Percentiles rank a stretch among this genome's conserved stretches.
phyloP scores from a whole-genome alignment of 2,888 invertebrate species.

The Strigamia transsilvanica region DNA sequence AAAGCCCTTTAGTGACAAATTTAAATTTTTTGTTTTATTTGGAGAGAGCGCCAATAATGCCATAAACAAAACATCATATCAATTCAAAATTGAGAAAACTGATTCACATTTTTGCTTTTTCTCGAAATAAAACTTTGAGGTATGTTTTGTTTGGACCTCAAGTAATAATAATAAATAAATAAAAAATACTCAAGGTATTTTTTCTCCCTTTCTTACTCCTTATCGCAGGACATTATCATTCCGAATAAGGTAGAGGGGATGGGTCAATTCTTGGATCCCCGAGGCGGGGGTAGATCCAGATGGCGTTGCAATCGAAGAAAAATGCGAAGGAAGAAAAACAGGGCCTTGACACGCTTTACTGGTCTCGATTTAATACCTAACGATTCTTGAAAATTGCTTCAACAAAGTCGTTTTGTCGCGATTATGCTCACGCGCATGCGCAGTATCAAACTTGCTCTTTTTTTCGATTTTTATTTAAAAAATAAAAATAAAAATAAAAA shows the following conservation, averaged over 20 bases:
- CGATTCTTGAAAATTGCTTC: conserved; percentile 38
- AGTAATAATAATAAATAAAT: background rate
- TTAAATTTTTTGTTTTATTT: no score
- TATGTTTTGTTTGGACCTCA: background rate
- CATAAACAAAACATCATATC: no score
- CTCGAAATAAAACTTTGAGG: background rate
- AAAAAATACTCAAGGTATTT: conserved; percentile 11
- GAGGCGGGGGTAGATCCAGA: conserved; percentile 46
- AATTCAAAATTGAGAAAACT: no score
- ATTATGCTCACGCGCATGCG: background rate
- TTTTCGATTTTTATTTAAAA: no score
- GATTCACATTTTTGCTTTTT: no score
- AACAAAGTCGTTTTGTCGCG: conserved; percentile 38
- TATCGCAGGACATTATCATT: conserved; percentile 21
- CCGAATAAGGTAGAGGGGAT: conserved; percentile 42
- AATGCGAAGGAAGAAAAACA: conserved; percentile 8
- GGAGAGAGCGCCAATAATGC: no score
- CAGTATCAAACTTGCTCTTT: background rate
- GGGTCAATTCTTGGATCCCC: conserved; percentile 33
- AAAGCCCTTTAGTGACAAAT: no score
- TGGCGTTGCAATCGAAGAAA: conserved; percentile 43
- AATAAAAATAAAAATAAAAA: background rate
- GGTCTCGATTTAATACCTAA: conserved; percentile 32
- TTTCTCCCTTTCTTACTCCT: conserved; percentile 9
- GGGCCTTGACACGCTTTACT: conserved; percentile 40